phyloP scores from a whole-genome alignment of 2,797 vertebrate genomes.

The Rhynchonycteris naso region DNA sequence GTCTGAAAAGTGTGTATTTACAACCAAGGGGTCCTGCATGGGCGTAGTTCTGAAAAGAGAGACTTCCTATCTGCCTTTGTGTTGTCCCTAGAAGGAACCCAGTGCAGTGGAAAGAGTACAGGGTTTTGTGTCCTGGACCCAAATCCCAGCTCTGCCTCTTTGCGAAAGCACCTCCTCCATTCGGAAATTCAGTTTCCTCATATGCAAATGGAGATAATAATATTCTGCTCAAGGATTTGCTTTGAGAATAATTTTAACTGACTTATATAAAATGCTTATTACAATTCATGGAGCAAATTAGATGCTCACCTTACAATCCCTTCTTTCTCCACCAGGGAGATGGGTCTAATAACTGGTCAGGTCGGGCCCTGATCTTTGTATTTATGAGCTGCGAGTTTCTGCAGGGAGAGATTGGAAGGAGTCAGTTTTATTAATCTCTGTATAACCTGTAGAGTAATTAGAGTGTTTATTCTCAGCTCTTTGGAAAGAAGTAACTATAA shows the following conservation, averaged over 20 bases:
- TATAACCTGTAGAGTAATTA: conserved; percentile 80
- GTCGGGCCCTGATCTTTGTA: conserved; percentile 11
- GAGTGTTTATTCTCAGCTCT: conserved; percentile 75
- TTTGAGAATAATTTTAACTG: conserved; percentile 66
- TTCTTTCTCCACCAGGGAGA: conserved; percentile 46
- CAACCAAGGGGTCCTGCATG: not conserved
- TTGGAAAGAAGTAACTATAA: conserved; percentile 77
- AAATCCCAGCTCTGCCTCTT: not conserved
- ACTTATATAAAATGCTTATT: conserved; percentile 51
- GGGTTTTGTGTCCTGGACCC: not conserved
- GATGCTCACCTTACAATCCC: conserved; percentile 44
- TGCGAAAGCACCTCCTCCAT: not conserved
- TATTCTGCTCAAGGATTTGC: conserved; percentile 42
- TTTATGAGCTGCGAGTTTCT: conserved; percentile 68
- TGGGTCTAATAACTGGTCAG: conserved; percentile 49
- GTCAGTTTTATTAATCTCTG: conserved; percentile 75
- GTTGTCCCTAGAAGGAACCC: not conserved
- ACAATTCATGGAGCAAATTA: conserved; percentile 57
- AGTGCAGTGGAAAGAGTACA: not conserved
- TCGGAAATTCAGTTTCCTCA: conserved; percentile 22
- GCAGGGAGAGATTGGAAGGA: conserved; percentile 62
- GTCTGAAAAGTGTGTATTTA: not conserved
- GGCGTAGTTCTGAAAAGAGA: not conserved
- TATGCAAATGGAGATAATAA: conserved; percentile 10
- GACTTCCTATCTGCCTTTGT: not conserved